phyloP scores from a whole-genome alignment of 1,140 invertebrate genomes.

The Tetramorium parvispinum region DNA sequence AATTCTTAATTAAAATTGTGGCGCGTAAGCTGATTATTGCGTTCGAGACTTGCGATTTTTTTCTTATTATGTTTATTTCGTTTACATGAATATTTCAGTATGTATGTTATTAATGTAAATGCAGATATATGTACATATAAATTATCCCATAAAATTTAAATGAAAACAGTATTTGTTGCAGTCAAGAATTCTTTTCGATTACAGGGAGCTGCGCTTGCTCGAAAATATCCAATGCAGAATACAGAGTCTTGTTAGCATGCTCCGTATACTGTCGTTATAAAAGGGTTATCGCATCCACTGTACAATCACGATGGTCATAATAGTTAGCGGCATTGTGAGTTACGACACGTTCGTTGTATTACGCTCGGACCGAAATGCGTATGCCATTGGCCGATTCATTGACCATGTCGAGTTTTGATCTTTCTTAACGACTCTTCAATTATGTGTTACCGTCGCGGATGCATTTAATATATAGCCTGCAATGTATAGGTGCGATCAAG shows the following conservation, averaged over 20 bases:
- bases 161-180: not conserved
- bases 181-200: not conserved
- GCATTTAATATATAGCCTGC: not conserved
- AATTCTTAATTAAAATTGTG: not conserved
- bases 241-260: not conserved
- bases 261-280: not conserved
- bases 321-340: slow-evolving; percentile 1
- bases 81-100: not conserved
- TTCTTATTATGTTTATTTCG: not conserved
- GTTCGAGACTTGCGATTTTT: not conserved
- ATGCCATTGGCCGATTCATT: slow-evolving; percentile 18
- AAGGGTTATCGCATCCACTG: not conserved
- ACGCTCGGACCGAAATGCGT: not conserved
- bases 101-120: not conserved
- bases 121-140: not conserved
- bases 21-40: not conserved
- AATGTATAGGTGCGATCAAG: slow-evolving; percentile 9
- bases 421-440: slow-evolving; percentile 35
- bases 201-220: not conserved
- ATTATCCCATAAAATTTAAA: not conserved
- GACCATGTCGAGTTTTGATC: slow-evolving; percentile 27
- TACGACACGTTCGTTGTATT: slow-evolving; percentile 19
- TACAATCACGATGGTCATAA: not conserved
- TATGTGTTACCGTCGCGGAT: not conserved
- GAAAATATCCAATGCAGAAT: not conserved